Conservation (phyloP, 2,888 invertebrate genomes). For the Salticus scenicus region DNA sequence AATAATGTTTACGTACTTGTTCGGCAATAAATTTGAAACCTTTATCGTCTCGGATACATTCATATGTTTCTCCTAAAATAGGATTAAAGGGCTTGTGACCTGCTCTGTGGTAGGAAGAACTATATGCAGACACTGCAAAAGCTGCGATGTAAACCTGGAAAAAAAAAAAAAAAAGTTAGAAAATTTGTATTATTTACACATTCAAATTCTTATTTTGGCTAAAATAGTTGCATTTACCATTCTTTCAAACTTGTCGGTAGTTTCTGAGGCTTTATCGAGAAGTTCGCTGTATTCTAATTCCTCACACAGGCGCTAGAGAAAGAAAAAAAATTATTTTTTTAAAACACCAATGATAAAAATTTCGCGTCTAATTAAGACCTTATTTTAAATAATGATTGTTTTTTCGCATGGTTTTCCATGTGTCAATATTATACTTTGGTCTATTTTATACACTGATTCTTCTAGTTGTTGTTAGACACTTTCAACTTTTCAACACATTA, state of each 20-base stretch:
- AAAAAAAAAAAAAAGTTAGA: slow-evolving; percentile 28
- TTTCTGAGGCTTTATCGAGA: slow-evolving; percentile 84
- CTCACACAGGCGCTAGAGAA: slow-evolving; percentile 83
- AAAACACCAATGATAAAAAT: too few relatives aligned
- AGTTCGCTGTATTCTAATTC: slow-evolving; percentile 89
- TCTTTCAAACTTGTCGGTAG: slow-evolving; percentile 82
- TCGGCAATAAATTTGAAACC: slow-evolving; percentile 87
- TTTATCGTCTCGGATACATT: slow-evolving; percentile 85
- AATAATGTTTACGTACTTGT: slow-evolving; percentile 80
- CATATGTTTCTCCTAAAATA: slow-evolving; percentile 87
- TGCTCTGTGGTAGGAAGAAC: slow-evolving; percentile 83
- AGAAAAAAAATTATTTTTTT: too few relatives aligned
- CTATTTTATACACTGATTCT: too few relatives aligned
- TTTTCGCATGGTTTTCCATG: too few relatives aligned
- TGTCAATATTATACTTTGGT: too few relatives aligned
- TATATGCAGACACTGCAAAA: slow-evolving; percentile 88
- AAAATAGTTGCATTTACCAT: slow-evolving; percentile 78
- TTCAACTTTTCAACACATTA: too few relatives aligned
- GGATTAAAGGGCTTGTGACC: slow-evolving; percentile 92
- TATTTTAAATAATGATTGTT: too few relatives aligned
- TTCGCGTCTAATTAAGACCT: too few relatives aligned
- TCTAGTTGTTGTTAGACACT: too few relatives aligned
- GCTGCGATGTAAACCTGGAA: slow-evolving; percentile 81
- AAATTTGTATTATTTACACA: not conserved
- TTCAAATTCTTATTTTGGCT: not conserved